Conservation (phyloP, 2,113 vertebrate genomes). For the Raphicerus campestris region DNA sequence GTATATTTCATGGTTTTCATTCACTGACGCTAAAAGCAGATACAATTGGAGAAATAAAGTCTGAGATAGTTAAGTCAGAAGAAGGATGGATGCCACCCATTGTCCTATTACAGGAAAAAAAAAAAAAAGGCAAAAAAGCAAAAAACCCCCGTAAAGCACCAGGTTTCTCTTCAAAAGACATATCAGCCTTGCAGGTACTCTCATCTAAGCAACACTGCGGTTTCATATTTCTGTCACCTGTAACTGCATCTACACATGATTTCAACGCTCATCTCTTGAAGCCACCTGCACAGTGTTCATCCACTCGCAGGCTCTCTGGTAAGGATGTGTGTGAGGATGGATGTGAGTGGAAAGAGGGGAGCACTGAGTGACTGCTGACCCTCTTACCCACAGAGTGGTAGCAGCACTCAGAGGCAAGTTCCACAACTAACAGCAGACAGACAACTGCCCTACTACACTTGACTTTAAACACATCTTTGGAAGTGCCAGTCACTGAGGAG, state of each 20-base stretch:
- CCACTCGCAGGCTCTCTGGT: not conserved
- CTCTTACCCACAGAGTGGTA: not conserved
- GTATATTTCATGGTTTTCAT: constrained; percentile 93
- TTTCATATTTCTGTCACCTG: not conserved
- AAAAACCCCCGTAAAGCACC: not conserved
- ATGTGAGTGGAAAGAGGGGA: not conserved
- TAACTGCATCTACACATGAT: not conserved
- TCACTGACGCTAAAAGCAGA: constrained; percentile 92
- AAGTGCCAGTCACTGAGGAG: not conserved
- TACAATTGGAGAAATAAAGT: constrained; percentile 77
- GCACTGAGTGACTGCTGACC: not conserved
- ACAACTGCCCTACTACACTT: not conserved
- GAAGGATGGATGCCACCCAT: not conserved
- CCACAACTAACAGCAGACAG: not conserved
- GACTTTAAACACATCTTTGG: not conserved
- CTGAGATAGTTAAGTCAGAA: constrained; percentile 58
- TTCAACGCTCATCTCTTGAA: not conserved
- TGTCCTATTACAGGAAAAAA: not conserved
- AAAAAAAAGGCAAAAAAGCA: not conserved
- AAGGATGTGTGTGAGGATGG: not conserved
- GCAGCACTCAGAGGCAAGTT: not conserved
- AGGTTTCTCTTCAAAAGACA: not conserved
- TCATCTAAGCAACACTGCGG: not conserved
- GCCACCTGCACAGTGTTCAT: not conserved
- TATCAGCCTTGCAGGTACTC: not conserved